Evolutionary conservation across 2,888 invertebrate genomes (phyloP).

Genomic region (Neoascia interrupta): DNA sequence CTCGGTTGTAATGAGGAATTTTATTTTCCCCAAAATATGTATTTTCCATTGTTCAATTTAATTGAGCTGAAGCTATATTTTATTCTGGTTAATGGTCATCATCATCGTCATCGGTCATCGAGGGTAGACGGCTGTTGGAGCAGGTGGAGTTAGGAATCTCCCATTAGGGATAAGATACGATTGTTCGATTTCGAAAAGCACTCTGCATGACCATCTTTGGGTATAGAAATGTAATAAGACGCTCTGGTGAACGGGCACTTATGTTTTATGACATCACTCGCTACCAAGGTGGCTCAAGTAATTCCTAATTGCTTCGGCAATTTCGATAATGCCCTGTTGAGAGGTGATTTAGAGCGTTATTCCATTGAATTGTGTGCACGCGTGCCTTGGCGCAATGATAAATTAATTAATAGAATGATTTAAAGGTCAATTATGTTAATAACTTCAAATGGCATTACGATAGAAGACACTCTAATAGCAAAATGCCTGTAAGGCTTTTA

Average conservation of each 20-base stretch:
- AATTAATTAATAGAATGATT: slow-evolving; percentile 45
- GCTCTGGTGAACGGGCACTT: slow-evolving; percentile 37
- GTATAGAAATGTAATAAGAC: slow-evolving; percentile 11
- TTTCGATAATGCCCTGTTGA: slow-evolving; percentile 49
- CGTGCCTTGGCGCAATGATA: slow-evolving; percentile 27
- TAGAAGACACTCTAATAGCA: too few relatives aligned
- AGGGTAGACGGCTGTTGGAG: slow-evolving; percentile 20
- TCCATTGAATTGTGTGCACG: slow-evolving; percentile 35
- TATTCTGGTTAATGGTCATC: slow-evolving; percentile 43
- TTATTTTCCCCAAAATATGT: background rate
- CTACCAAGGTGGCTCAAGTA: slow-evolving; percentile 30
- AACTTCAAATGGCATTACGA: slow-evolving; percentile 9
- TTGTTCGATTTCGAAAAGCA: slow-evolving; percentile 7
- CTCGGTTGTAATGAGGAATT: background rate
- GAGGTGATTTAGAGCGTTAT: slow-evolving; percentile 36
- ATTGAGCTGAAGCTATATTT: slow-evolving; percentile 42
- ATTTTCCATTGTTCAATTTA: slow-evolving; percentile 34
- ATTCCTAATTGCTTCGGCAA: slow-evolving; percentile 41
- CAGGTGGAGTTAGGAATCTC: too few relatives aligned
- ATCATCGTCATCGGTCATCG: slow-evolving; percentile 44
- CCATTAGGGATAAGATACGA: slow-evolving; percentile 37
- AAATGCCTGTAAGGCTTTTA: too few relatives aligned
- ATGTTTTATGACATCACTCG: slow-evolving; percentile 56
- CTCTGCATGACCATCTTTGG: background rate
- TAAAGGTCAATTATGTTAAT: slow-evolving; percentile 23